Conservation (phyloP, 2,888 invertebrate species). For the Protula sp. region DNA sequence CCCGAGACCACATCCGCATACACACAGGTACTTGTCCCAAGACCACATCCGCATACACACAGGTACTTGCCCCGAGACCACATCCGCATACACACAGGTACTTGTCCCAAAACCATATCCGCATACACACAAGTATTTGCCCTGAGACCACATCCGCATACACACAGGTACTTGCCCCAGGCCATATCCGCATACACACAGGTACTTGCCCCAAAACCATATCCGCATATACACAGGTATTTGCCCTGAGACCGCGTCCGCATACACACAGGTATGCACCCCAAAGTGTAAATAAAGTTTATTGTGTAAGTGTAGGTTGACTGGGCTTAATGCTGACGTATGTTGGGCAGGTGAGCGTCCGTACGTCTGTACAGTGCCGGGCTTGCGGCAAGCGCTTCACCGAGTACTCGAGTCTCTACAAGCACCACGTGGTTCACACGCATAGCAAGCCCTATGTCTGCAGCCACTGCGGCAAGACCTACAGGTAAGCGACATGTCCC, state of each 20-base stretch:
- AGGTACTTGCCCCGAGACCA: not conserved
- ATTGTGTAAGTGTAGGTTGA: too few species aligned
- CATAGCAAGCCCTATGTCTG: slow-evolving; percentile 61
- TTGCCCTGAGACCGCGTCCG: not conserved
- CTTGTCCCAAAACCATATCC: not conserved
- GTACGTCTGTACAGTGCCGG: slow-evolving; percentile 61
- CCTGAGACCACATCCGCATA: not conserved
- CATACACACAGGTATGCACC: not conserved
- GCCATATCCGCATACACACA: not conserved
- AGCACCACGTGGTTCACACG: slow-evolving; percentile 64
- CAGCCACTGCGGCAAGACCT: slow-evolving; percentile 60
- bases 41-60: not conserved
- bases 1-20: slow-evolving; percentile 65
- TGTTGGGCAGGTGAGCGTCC: slow-evolving; percentile 64
- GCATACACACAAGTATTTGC: not conserved
- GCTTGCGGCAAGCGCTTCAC: slow-evolving; percentile 65
- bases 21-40: slow-evolving; percentile 58
- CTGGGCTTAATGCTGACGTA: too few species aligned
- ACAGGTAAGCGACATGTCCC: slow-evolving; percentile 53
- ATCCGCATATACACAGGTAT: not conserved
- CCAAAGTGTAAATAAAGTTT: too few species aligned
- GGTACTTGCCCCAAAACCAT: not conserved
- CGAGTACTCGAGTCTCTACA: slow-evolving; percentile 67
- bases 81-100: not conserved
- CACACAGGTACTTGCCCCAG: not conserved